Conservation (phyloP, 2,888 invertebrate species). For the Apocheima hispidaria region DNA sequence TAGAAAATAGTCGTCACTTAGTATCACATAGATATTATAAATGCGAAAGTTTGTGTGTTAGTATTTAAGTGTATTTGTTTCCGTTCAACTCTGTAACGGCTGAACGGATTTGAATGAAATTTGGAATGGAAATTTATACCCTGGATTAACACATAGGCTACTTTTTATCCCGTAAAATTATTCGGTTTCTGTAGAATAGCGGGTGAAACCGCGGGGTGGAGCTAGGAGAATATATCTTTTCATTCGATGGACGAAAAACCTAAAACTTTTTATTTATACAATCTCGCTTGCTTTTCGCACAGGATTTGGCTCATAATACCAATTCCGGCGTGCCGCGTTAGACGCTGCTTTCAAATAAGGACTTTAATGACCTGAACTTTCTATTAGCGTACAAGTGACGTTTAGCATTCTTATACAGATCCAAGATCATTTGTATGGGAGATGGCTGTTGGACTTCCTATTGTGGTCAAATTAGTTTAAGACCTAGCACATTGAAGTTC, state of each 20-base stretch:
- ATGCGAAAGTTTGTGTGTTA: too few relatives aligned
- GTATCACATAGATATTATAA: too few relatives aligned
- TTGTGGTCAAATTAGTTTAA: slow-evolving; percentile 32
- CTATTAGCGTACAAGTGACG: slow-evolving; percentile 23
- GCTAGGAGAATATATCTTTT: too few relatives aligned
- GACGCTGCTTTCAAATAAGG: slow-evolving; percentile 41
- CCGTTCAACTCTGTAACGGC: too few relatives aligned
- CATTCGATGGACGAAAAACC: slow-evolving; percentile 16
- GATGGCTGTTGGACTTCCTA: slow-evolving; percentile 37
- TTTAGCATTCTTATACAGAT: slow-evolving; percentile 39
- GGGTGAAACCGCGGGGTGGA: too few relatives aligned
- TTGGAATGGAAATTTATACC: too few relatives aligned
- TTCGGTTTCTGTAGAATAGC: too few relatives aligned
- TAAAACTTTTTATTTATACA: slow-evolving; percentile 29
- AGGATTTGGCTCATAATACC: slow-evolving; percentile 34
- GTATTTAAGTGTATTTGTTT: too few relatives aligned
- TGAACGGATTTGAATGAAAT: too few relatives aligned
- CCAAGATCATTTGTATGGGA: slow-evolving; percentile 43
- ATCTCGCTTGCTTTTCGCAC: slow-evolving; percentile 17
- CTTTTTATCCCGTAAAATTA: too few relatives aligned
- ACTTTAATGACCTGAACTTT: slow-evolving; percentile 38
- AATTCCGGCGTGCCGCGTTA: slow-evolving; percentile 26
- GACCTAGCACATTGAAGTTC: slow-evolving; percentile 33
- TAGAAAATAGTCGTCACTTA: too few relatives aligned
- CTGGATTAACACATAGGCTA: too few relatives aligned